Conservation (phyloP, 2,797 vertebrate species). For the Loriculus beryllinus region DNA sequence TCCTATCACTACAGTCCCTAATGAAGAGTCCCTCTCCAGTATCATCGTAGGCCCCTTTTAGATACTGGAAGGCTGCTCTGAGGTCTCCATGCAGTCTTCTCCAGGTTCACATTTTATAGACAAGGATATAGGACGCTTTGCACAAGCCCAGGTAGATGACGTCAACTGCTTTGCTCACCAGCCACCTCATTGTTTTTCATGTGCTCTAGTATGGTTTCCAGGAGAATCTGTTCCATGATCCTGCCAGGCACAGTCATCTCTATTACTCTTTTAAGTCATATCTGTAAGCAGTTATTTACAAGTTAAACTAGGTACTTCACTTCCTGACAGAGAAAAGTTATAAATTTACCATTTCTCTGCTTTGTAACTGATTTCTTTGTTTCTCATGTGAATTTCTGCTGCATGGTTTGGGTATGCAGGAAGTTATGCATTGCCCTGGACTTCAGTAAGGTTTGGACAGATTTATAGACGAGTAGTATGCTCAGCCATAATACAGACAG, state of each 20-base stretch:
- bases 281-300: neutral
- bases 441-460: conserved; percentile 40
- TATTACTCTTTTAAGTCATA: neutral
- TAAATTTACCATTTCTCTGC: neutral
- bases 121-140: neutral
- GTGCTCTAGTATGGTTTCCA: neutral
- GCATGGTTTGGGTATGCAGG: conserved; percentile 17
- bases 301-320: neutral
- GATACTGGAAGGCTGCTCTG: neutral
- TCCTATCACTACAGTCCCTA: neutral
- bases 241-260: neutral
- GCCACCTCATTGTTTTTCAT: neutral
- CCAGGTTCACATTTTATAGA: neutral
- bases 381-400: neutral
- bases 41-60: neutral
- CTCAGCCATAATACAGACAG: conserved; percentile 38
- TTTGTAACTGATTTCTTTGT: neutral
- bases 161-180: neutral
- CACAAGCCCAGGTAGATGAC: neutral
- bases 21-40: neutral
- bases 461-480: conserved; percentile 60
- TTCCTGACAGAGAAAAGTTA: neutral
- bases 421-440: conserved; percentile 54
- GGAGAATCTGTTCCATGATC: neutral
- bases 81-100: neutral